These are phyloP conservation scores for Hippocampus kuda DNA, from an alignment of 2,797 vertebrate genomes.

Conservation along the genomic window DNA sequence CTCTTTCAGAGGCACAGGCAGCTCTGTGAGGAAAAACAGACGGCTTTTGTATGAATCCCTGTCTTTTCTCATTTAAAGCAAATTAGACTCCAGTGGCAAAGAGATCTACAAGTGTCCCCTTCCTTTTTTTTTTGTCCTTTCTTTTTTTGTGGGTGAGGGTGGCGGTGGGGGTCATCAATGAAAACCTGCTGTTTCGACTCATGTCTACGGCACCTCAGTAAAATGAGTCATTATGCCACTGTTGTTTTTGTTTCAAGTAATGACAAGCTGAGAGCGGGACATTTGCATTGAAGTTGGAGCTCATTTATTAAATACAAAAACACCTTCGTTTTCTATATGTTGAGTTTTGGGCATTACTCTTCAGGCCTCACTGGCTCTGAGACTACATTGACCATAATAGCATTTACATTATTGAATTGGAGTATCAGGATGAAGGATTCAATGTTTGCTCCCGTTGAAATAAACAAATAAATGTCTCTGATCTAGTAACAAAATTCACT, in stretches of 20 bases:
- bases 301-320: neutral
- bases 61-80: slow-evolving; percentile 92
- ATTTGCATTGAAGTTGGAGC: neutral
- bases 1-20: slow-evolving; percentile 78
- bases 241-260: slow-evolving; percentile 46
- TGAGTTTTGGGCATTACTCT: neutral
- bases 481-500: neutral
- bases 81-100: slow-evolving; percentile 83
- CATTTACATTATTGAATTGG: neutral
- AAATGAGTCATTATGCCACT: slow-evolving; percentile 59
- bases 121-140: slow-evolving; percentile 62
- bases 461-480: neutral
- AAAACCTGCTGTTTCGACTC: slow-evolving; percentile 67
- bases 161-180: slow-evolving; percentile 62
- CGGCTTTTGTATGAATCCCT: slow-evolving; percentile 89
- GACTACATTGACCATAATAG: neutral
- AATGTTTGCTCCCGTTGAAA: neutral
- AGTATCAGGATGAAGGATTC: neutral
- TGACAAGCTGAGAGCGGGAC: slow-evolving; percentile 4
- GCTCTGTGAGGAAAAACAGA: slow-evolving; percentile 80
- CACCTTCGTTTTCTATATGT: neutral
- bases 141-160: slow-evolving; percentile 47
- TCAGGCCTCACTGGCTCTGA: neutral
- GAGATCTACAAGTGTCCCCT: slow-evolving; percentile 73
- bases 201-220: slow-evolving; percentile 56